Conservation (phyloP, 2,113 vertebrate species). For the Entelurus aequoreus region DNA sequence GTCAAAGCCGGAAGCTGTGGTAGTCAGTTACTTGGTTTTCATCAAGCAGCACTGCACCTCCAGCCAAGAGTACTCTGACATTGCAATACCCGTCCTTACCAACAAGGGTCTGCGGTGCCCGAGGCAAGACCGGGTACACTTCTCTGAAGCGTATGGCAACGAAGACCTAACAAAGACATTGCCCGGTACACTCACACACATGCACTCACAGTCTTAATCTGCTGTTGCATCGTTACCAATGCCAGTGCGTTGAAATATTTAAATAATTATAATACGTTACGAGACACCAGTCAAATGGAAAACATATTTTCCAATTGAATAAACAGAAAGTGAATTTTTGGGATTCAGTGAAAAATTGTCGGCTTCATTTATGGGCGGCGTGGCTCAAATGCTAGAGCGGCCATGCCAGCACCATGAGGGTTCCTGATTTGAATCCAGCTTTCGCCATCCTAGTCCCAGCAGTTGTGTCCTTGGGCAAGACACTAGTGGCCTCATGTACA, state of each 20-base stretch:
- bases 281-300: too few species aligned
- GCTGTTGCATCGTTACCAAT: background rate
- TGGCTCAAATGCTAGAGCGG: too few species aligned
- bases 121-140: conserved; percentile 59
- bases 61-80: conserved; percentile 49
- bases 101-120: conserved; percentile 66
- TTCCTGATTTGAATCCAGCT: too few species aligned
- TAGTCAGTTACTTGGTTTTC: conserved; percentile 74
- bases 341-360: too few species aligned
- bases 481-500: too few species aligned
- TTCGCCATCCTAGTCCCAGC: too few species aligned
- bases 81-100: conserved; percentile 68
- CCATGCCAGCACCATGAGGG: too few species aligned
- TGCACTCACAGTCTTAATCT: background rate
- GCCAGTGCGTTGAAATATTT: background rate
- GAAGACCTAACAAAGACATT: conserved; percentile 60
- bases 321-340: too few species aligned
- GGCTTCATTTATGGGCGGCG: too few species aligned
- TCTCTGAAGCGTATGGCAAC: conserved; percentile 70
- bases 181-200: conserved; percentile 53
- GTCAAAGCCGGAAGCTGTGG: conserved; percentile 61
- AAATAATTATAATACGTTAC: background rate
- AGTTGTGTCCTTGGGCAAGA: too few species aligned
- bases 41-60: conserved; percentile 69
- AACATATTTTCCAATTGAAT: too few species aligned